These are phyloP conservation scores for Mesitornis unicolor DNA, from an alignment of 2,113 vertebrate species.

Conservation along the genomic window DNA sequence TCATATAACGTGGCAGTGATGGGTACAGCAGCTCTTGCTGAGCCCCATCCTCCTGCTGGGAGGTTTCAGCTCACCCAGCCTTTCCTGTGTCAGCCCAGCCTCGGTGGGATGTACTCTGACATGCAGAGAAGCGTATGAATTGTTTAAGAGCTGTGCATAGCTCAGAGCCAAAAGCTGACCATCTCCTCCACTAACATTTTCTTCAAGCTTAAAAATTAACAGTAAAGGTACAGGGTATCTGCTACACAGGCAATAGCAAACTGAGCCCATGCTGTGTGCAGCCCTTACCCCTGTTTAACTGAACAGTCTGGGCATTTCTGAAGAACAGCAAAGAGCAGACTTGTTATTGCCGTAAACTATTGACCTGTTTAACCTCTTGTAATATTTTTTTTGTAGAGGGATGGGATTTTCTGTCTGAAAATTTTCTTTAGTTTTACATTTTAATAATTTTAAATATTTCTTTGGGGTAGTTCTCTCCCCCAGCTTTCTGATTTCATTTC, in stretches of 20 bases:
- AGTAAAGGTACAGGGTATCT: background rate
- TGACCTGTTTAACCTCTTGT: background rate
- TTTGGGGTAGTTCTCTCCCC: background rate
- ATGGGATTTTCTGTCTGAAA: background rate
- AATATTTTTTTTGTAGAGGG: background rate
- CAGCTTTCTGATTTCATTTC: background rate
- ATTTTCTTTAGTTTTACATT: background rate
- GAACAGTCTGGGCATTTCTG: background rate
- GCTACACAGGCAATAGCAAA: too few relatives aligned
- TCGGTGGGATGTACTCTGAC: fast-evolving
- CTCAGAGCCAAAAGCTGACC: background rate
- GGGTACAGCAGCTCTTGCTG: background rate
- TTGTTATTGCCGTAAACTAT: background rate
- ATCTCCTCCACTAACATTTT: background rate
- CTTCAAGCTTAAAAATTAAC: background rate
- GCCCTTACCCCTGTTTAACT: background rate
- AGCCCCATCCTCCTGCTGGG: fast-evolving
- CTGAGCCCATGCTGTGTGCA: fast-evolving
- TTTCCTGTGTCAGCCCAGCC: background rate
- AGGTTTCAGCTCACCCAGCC: background rate
- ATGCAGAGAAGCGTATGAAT: background rate
- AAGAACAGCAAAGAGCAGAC: background rate
- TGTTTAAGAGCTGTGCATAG: background rate
- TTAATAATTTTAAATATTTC: background rate
- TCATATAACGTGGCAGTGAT: fast-evolving